Conservation (phyloP, 2,888 invertebrate species). For the Bombylius major region DNA sequence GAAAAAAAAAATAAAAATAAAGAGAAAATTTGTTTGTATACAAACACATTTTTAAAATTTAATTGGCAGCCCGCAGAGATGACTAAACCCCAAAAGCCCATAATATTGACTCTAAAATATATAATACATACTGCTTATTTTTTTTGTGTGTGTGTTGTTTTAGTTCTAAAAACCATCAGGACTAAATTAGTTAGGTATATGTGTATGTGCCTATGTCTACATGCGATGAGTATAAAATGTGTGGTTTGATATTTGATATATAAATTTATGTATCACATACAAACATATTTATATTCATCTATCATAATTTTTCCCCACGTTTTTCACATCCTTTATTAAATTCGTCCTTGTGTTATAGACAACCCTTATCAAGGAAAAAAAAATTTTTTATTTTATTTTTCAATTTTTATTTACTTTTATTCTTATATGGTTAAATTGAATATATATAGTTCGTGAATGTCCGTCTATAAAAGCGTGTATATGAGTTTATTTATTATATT, state of each 20-base stretch:
- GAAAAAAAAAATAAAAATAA: not conserved
- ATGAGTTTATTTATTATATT: not conserved
- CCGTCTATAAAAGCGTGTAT: not conserved
- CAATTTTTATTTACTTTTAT: not conserved
- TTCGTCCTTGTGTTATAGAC: not conserved
- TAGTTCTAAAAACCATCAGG: too few relatives aligned
- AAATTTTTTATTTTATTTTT: not conserved
- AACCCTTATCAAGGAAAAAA: not conserved
- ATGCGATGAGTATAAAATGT: not conserved
- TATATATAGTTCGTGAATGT: not conserved
- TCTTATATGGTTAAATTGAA: not conserved
- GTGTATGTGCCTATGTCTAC: too few relatives aligned
- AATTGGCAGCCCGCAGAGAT: constrained; percentile 12
- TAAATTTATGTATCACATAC: too few relatives aligned
- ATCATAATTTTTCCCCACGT: not conserved
- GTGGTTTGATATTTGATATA: too few relatives aligned
- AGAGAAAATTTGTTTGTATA: constrained; percentile 1
- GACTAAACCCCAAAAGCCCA: not conserved
- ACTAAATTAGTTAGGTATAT: too few relatives aligned
- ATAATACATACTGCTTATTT: too few relatives aligned
- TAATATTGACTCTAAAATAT: not conserved
- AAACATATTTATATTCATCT: not conserved
- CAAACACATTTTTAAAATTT: constrained; percentile 12
- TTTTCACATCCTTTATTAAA: not conserved
- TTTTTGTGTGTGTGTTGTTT: not conserved